These are phyloP conservation scores for Drosophila pandora DNA, from an alignment of 1,140 invertebrate genomes.

Conservation along the genomic window DNA sequence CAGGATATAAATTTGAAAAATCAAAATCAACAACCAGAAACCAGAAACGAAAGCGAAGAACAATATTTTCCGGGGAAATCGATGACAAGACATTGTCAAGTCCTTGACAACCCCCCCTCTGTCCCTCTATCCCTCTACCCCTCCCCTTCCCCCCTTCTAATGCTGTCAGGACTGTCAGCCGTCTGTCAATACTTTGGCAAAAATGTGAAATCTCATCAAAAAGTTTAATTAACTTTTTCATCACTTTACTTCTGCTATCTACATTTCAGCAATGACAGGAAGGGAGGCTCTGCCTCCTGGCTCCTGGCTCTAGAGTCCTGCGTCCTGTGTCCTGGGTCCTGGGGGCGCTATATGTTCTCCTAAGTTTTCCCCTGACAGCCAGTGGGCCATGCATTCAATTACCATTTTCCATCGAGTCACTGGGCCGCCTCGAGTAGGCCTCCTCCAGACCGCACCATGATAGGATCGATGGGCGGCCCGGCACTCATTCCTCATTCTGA, in stretches of 20 bases:
- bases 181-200: constrained; percentile 59
- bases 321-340: neutral
- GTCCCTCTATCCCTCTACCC: too few relatives aligned
- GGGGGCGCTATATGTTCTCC: constrained; percentile 18
- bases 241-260: constrained; percentile 77
- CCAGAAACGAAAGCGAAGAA: constrained; percentile 5
- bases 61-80: constrained; percentile 6
- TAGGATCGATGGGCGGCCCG: constrained; percentile 41
- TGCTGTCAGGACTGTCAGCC: constrained; percentile 10
- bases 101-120: constrained; percentile 8
- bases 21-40: too few relatives aligned
- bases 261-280: constrained; percentile 34
- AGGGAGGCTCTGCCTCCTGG: neutral
- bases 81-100: constrained; percentile 52
- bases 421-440: too few relatives aligned
- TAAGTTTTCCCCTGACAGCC: constrained; percentile 37
- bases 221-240: constrained; percentile 82
- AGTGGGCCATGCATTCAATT: constrained; percentile 18
- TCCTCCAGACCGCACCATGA: constrained; percentile 20
- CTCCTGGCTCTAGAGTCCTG: too few relatives aligned
- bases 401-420: constrained; percentile 1
- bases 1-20: too few relatives aligned
- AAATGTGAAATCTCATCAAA: constrained; percentile 78
- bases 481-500: neutral
- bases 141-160: neutral